These are phyloP conservation scores for Carcinoscorpius rotundicauda DNA, from an alignment of 1,140 invertebrate species.

Conservation along the genomic window DNA sequence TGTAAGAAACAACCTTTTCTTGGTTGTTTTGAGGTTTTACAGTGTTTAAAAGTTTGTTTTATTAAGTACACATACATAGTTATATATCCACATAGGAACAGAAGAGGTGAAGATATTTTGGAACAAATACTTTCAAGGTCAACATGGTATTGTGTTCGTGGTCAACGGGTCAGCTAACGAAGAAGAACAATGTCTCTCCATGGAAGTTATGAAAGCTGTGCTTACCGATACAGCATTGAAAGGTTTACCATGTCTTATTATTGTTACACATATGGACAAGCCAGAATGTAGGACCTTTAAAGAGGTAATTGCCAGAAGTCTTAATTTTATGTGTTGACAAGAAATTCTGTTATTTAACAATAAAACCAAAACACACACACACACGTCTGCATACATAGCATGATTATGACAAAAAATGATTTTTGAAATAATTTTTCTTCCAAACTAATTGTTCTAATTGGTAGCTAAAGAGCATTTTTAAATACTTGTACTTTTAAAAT, in stretches of 20 bases:
- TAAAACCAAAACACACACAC: background rate
- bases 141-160: constrained; percentile 24
- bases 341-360: no score
- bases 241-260: constrained; percentile 23
- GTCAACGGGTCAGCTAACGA: constrained; percentile 19
- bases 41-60: no score
- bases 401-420: background rate
- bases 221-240: constrained; percentile 16
- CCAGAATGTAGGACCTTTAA: constrained; percentile 9
- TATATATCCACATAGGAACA: no score
- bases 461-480: no score
- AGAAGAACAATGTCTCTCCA: constrained; percentile 13
- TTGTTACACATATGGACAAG: constrained; percentile 20
- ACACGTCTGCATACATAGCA: background rate
- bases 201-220: constrained; percentile 18
- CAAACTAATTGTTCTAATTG: background rate
- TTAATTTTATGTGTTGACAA: no score
- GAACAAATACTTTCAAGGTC: constrained; percentile 23
- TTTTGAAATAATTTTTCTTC: background rate
- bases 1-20: no score
- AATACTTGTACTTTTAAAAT: no score
- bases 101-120: constrained; percentile 14
- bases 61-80: no score
- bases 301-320: constrained; percentile 9
- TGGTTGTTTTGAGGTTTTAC: no score